Conservation (phyloP, 2,113 vertebrate species). For the Rattus norvegicus region DNA sequence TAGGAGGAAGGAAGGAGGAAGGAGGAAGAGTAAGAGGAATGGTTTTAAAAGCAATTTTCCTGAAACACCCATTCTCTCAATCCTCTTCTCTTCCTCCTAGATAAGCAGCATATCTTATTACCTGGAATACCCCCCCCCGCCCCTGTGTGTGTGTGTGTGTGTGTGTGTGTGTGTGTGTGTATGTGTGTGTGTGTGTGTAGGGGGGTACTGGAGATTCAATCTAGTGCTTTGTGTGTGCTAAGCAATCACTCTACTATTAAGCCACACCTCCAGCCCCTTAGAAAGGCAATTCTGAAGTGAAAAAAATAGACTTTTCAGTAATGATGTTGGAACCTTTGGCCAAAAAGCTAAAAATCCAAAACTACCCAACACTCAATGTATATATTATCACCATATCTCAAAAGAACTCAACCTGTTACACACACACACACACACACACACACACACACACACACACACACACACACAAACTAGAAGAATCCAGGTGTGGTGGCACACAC, state of each 20-base stretch:
- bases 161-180: background rate
- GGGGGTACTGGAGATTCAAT: background rate
- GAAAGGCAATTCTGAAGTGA: background rate
- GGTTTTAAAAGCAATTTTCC: no score
- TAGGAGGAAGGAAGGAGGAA: no score
- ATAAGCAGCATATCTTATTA: no score
- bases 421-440: background rate
- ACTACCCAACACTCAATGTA: background rate
- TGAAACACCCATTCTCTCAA: no score
- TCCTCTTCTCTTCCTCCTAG: no score
- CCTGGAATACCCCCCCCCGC: no score
- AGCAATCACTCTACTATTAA: background rate
- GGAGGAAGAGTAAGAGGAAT: no score
- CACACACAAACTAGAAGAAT: background rate
- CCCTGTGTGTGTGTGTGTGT: background rate
- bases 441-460: background rate
- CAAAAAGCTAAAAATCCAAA: background rate
- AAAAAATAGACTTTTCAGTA: background rate
- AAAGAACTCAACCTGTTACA: background rate
- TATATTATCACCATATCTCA: background rate
- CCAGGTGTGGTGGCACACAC: background rate
- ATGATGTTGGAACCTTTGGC: background rate
- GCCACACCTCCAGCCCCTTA: background rate
- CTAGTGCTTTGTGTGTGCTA: background rate
- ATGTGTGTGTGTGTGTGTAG: background rate